These are phyloP conservation scores for Mobula hypostoma DNA, from an alignment of 2,113 vertebrate genomes.

Conservation along the genomic window DNA sequence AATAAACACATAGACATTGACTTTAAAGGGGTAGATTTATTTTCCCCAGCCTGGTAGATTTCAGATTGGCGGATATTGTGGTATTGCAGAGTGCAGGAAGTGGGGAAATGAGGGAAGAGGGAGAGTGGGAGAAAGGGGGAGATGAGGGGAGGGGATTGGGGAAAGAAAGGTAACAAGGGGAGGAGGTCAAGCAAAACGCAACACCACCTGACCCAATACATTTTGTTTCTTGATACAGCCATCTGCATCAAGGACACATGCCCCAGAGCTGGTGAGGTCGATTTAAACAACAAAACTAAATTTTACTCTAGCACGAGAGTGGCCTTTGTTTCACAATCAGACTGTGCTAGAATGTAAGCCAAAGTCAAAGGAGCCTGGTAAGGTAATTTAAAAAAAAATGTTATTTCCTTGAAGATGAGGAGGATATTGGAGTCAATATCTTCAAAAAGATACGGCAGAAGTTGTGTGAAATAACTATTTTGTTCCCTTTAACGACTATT, in stretches of 20 bases:
- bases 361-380: background rate
- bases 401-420: background rate
- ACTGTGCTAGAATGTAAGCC: background rate
- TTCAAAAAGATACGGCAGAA: background rate
- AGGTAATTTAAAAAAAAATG: background rate
- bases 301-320: background rate
- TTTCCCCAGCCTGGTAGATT: background rate
- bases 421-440: background rate
- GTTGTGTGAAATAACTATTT: too few relatives aligned
- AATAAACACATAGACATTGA: background rate
- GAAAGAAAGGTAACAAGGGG: background rate
- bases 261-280: too few relatives aligned
- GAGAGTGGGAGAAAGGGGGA: too few relatives aligned
- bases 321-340: background rate
- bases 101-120: too few relatives aligned
- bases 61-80: background rate
- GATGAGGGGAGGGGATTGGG: too few relatives aligned
- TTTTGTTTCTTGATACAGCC: background rate
- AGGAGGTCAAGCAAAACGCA: background rate
- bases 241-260: background rate
- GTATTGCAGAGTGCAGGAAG: background rate
- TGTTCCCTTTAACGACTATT: background rate
- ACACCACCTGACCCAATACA: background rate
- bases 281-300: background rate
- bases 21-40: too few relatives aligned